Evolutionary conservation across 2,888 invertebrate genomes (phyloP).

Genomic region (Phortica magna): DNA sequence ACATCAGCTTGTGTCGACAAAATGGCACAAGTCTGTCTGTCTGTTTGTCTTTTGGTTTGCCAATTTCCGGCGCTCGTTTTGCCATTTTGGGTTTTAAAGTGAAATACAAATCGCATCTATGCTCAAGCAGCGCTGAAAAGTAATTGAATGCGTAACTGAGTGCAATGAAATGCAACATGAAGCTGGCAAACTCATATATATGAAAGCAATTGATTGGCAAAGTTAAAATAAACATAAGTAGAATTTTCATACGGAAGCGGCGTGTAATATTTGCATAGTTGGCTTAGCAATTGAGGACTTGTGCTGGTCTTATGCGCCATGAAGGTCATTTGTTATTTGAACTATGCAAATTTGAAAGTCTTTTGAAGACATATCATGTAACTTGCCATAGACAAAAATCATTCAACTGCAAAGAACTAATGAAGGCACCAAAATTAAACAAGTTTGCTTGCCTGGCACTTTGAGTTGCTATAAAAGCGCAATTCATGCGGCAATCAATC

Average conservation of each 20-base stretch:
- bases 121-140: neutral
- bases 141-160: conserved; percentile 3
- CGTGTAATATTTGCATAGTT: neutral
- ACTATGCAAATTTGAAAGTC: conserved; percentile 71
- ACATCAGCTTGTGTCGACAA: neutral
- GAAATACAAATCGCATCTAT: conserved; percentile 12
- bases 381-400: conserved; percentile 44
- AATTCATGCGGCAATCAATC: neutral
- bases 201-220: neutral
- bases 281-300: conserved; percentile 26
- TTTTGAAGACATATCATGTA: conserved; percentile 59
- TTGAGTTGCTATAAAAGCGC: neutral
- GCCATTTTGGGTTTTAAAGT: neutral
- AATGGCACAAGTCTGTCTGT: neutral
- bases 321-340: conserved; percentile 73
- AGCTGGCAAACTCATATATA: neutral
- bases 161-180: neutral
- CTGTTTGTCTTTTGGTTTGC: conserved; percentile 21
- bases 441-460: neutral
- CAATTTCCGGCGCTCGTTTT: conserved; percentile 16
- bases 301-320: neutral
- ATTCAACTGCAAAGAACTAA: neutral
- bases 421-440: neutral
- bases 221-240: neutral
- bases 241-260: neutral